phyloP scores from a whole-genome alignment of 2,888 invertebrate genomes.

The Diadromus collaris region DNA sequence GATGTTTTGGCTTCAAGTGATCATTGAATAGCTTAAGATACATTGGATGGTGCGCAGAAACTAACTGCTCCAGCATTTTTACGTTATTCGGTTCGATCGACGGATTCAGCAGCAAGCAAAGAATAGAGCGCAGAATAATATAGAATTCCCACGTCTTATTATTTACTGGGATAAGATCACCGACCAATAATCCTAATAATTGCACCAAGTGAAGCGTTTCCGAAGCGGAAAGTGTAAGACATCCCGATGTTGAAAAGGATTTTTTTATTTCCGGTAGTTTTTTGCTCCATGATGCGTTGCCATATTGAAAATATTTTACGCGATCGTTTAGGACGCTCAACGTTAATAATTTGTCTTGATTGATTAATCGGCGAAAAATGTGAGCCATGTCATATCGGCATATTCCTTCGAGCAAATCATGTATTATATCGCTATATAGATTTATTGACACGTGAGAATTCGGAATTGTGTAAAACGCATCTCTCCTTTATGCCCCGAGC shows the following conservation, averaged over 20 bases:
- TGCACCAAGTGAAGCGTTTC: background rate
- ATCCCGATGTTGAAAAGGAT: slow-evolving; percentile 8
- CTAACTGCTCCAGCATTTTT: slow-evolving; percentile 9
- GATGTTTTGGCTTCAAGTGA: slow-evolving; percentile 43
- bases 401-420: no score
- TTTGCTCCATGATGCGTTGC: background rate
- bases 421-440: no score
- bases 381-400: background rate
- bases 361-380: background rate
- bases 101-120: slow-evolving; percentile 15
- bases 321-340: background rate
- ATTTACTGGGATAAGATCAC: no score
- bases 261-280: background rate
- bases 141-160: slow-evolving; percentile 11
- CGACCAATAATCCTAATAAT: no score
- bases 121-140: slow-evolving; percentile 12
- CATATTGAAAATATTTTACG: background rate
- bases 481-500: no score
- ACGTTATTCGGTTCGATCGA: background rate
- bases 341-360: background rate
- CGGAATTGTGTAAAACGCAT: no score
- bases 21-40: slow-evolving; percentile 20
- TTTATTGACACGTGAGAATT: no score
- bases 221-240: slow-evolving; percentile 6
- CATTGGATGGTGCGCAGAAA: slow-evolving; percentile 17